phyloP scores from a whole-genome alignment of 1,140 invertebrate species.

The Dendroctonus valens region DNA sequence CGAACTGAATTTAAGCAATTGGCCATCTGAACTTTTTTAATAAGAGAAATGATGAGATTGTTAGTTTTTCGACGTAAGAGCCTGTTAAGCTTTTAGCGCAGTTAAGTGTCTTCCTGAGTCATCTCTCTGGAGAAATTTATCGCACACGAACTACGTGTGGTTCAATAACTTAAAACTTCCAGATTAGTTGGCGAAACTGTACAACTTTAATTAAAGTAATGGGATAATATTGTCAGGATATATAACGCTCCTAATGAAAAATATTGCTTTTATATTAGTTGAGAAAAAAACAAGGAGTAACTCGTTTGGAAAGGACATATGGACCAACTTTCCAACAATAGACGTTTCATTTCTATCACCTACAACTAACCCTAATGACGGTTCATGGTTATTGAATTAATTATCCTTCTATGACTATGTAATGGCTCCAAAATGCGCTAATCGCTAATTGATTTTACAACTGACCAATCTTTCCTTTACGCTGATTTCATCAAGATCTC shows the following conservation, averaged over 20 bases:
- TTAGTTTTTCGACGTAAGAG: conserved; percentile 17
- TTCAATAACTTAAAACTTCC: conserved; percentile 23
- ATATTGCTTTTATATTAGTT: too few species aligned
- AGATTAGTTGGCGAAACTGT: conserved; percentile 19
- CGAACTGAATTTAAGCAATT: conserved; percentile 39
- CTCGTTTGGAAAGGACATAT: not conserved
- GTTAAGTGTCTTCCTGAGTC: not conserved
- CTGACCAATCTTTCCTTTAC: too few species aligned
- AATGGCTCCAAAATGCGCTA: too few species aligned
- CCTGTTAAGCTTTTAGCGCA: conserved; percentile 17
- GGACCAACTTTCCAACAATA: too few species aligned
- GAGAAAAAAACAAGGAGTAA: not conserved
- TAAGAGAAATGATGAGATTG: conserved; percentile 22
- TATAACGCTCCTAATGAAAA: not conserved
- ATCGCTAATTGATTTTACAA: too few species aligned
- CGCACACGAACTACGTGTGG: conserved; percentile 7
- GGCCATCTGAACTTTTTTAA: conserved; percentile 38
- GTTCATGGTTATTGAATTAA: too few species aligned
- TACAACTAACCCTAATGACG: too few species aligned
- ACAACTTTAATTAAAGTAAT: conserved; percentile 25
- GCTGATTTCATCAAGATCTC: too few species aligned
- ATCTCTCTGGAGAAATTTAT: conserved; percentile 24
- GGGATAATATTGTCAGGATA: conserved; percentile 4
- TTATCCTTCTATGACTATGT: too few species aligned
- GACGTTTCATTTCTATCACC: too few species aligned